Base-by-base conservation (phyloP, 1,140 invertebrate genomes). In the Gryon sp. region DNA sequence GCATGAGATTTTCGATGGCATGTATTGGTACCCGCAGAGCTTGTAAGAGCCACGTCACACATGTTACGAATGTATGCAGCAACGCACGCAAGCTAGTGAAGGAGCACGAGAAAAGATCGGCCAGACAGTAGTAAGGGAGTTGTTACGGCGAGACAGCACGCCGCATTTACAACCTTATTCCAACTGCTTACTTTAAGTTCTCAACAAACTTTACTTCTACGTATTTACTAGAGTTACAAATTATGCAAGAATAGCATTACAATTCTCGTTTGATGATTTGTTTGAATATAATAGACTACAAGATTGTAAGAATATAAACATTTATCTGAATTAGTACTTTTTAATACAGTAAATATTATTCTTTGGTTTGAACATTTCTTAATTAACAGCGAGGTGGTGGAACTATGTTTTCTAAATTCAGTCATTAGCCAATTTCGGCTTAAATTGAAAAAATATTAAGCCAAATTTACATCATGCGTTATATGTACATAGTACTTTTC, bases 51-150 rank as follows among this genome's bases (percentile, higher is more conserved):
- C 50, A 9, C 40, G 43, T 26, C 59, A 40, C 41, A 32, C 36
- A 46, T 34, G 74, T 63, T 57, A 38, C 32, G 43, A 28, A 30
- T 48, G 50, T 18, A 46, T 19, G 32, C 32, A 15, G 36, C 20
- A 53, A 36, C 24, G 24, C 16, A 16, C 18, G 41, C 40, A n/a
- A n/a, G 40, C 52, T 65, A 66, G 53, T 60, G 16, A 53, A 66
- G 55, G 66, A 45, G 62, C 26, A 38, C n/a, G 36, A 66, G 53
- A 32, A 48, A 45, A 26, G 46, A 28, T 66, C 60, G 36, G 53
- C 62, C 72, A 40, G 48, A 11, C 62, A 75, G 72, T 75, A 66
- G 62, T 62, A 66, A 38, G n/a, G n/a, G 36, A 36, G 43, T 11
- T 46, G 22, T 40, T 65, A 12, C 59, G 43, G 30, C 28, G 28